phyloP scores from a whole-genome alignment of 2,888 invertebrate genomes.

The Sphaerophoria taeniata region DNA sequence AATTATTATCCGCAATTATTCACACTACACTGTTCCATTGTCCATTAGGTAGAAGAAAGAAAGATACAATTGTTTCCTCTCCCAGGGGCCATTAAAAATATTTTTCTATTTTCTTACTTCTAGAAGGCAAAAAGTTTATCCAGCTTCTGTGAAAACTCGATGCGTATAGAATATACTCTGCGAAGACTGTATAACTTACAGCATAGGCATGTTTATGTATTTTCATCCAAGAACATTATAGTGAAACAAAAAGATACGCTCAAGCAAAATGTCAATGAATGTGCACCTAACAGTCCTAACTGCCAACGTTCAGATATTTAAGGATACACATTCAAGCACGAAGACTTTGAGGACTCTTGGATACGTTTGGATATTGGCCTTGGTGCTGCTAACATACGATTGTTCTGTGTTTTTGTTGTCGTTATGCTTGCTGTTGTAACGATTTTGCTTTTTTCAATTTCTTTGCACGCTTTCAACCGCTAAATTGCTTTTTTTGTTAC shows the following conservation, averaged over 20 bases:
- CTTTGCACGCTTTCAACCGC: slow-evolving; percentile 1
- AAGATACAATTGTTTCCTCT: slow-evolving; percentile 30
- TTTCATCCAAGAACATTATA: not conserved
- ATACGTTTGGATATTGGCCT: slow-evolving; percentile 11
- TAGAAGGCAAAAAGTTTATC: slow-evolving; percentile 15
- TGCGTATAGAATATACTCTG: slow-evolving; percentile 8
- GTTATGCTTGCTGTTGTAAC: slow-evolving; percentile 29
- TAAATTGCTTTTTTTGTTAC: not conserved
- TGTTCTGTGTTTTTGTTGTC: not conserved
- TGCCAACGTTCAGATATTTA: not conserved
- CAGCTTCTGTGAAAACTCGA: slow-evolving; percentile 13
- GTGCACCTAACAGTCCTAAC: not conserved
- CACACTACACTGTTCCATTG: slow-evolving; percentile 7
- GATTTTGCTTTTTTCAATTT: slow-evolving; percentile 4
- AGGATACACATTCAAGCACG: slow-evolving; percentile 11
- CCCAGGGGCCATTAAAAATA: slow-evolving; percentile 20
- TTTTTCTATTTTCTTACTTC: not conserved
- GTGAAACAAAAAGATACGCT: not conserved
- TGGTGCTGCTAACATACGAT: not conserved
- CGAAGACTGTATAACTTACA: not conserved
- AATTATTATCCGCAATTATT: not conserved
- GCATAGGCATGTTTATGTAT: too few species aligned
- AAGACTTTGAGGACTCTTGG: slow-evolving; percentile 9
- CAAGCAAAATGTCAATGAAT: not conserved
- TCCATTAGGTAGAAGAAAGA: slow-evolving; percentile 2